phyloP scores from a whole-genome alignment of 2,888 invertebrate species.

The Dryobota labecula region DNA sequence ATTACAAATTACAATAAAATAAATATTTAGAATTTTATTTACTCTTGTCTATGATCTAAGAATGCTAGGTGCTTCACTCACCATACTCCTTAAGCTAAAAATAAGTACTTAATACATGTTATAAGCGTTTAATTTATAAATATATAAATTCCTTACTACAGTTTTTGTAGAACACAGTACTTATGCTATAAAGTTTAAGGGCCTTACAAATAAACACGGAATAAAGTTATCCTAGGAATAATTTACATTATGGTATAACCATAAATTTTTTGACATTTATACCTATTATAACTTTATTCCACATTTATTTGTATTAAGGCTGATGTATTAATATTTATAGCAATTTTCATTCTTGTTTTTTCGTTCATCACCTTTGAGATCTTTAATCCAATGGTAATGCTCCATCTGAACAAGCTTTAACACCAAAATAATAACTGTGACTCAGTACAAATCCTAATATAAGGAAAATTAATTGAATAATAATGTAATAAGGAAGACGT shows the following conservation, averaged over 20 bases:
- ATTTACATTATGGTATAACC: too few relatives aligned
- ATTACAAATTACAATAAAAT: too few relatives aligned
- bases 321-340: background rate
- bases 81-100: background rate
- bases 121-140: background rate
- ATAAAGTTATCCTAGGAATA: too few relatives aligned
- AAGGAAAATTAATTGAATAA: conserved; percentile 61
- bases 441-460: conserved; percentile 28
- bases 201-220: too few relatives aligned
- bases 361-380: background rate
- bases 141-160: background rate
- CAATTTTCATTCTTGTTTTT: conserved; percentile 29
- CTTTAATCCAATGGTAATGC: background rate
- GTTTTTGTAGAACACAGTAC: conserved; percentile 22
- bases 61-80: background rate
- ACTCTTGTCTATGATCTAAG: background rate
- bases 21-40: too few relatives aligned
- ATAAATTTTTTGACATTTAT: too few relatives aligned
- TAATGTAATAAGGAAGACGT: conserved; percentile 54
- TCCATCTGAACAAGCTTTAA: conserved; percentile 20
- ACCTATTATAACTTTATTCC: too few relatives aligned
- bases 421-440: conserved; percentile 32
- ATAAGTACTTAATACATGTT: background rate
- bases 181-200: background rate
- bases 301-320: too few relatives aligned